Evolutionary conservation across 2,797 vertebrate genomes (phyloP).

Genomic region (Phylloscopus collybita): DNA sequence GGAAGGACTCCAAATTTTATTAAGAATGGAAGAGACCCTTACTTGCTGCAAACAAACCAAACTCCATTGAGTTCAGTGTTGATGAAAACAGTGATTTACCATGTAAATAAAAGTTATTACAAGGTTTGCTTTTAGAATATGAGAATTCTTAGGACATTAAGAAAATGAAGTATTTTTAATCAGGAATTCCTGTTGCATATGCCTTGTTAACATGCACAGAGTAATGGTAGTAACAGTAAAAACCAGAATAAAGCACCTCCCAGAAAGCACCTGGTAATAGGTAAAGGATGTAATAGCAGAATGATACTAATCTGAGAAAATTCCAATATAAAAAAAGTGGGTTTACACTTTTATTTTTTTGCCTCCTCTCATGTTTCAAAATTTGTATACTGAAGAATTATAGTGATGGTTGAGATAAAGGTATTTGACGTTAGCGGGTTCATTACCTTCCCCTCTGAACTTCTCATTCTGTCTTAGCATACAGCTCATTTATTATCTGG

Average conservation of each 20-base stretch:
- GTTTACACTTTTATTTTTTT: background rate
- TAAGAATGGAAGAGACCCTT: background rate
- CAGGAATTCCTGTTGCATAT: background rate
- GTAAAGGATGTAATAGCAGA: background rate
- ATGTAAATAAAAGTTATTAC: background rate
- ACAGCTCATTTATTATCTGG: background rate
- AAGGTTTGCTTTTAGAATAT: background rate
- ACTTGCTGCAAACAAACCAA: background rate
- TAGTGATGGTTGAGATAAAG: background rate
- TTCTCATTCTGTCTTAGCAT: background rate
- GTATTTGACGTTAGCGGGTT: background rate
- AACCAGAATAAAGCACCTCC: background rate
- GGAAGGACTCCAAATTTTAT: background rate
- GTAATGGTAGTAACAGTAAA: background rate
- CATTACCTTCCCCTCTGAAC: background rate
- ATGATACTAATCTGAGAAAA: background rate
- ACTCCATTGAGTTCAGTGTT: background rate
- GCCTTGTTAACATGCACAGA: background rate
- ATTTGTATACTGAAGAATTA: background rate
- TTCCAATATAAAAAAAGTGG: background rate
- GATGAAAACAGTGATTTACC: background rate
- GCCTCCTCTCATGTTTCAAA: background rate
- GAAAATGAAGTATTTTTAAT: background rate
- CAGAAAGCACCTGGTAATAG: background rate
- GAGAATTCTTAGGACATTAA: background rate